Conservation (phyloP, 2,888 invertebrate species). For the Suillia variegata region DNA sequence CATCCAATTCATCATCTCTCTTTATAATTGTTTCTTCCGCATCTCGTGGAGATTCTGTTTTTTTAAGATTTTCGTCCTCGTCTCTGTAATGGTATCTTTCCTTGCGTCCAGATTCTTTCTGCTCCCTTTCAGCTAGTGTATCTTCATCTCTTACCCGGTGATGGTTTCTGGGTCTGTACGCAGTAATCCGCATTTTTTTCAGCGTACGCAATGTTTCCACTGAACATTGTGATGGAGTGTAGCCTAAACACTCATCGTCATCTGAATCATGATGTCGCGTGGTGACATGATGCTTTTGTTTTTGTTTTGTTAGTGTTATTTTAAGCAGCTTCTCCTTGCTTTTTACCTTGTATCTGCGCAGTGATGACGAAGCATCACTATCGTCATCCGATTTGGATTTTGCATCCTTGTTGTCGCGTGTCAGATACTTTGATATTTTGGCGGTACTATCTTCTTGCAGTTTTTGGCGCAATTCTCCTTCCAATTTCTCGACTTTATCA, state of each 20-base stretch:
- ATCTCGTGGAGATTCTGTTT: too few species aligned
- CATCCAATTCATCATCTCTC: too few species aligned
- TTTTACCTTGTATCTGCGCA: neutral
- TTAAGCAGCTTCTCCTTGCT: constrained; percentile 24
- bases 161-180: constrained; percentile 25
- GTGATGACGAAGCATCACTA: neutral
- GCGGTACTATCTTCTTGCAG: constrained; percentile 7
- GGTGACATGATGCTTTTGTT: neutral
- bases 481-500: neutral
- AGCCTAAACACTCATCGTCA: neutral
- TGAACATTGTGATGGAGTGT: constrained; percentile 26
- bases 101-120: too few species aligned
- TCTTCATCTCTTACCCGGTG: constrained; percentile 4
- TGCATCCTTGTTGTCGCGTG: neutral
- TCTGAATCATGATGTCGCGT: neutral
- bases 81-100: too few species aligned
- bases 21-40: too few species aligned
- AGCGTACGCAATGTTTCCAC: constrained; percentile 29
- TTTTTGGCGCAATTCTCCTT: neutral
- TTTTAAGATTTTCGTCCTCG: too few species aligned
- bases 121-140: too few species aligned
- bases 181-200: constrained; percentile 28
- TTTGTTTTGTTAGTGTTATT: constrained; percentile 11
- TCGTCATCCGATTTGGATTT: neutral
- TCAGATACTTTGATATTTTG: neutral